These are phyloP conservation scores for Dendroctonus ponderosae DNA, from an alignment of 1,140 invertebrate genomes.

Conservation along the genomic window DNA sequence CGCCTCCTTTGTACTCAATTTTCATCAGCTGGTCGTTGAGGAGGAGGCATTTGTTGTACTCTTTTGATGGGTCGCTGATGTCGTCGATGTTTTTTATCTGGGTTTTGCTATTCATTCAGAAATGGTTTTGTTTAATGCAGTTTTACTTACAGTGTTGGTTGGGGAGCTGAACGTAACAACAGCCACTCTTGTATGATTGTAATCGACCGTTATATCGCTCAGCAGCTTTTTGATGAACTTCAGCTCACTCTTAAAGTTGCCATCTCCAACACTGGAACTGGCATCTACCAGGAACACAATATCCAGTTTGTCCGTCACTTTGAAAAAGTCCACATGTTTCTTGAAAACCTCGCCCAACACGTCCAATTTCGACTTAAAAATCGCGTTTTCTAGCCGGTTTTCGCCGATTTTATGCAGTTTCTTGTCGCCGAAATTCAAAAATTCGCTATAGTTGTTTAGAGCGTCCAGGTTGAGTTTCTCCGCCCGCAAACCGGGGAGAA, in stretches of 20 bases:
- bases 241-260: conserved; percentile 68
- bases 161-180: conserved; percentile 68
- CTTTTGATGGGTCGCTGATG: conserved; percentile 52
- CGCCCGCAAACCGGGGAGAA: neutral
- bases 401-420: conserved; percentile 37
- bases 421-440: conserved; percentile 48
- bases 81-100: conserved; percentile 63
- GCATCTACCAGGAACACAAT: conserved; percentile 70
- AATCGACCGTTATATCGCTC: conserved; percentile 68
- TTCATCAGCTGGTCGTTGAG: conserved; percentile 61
- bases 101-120: conserved; percentile 1
- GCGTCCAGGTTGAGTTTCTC: conserved; percentile 32
- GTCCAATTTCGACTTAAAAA: conserved; percentile 61
- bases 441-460: conserved; percentile 44
- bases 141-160: conserved; percentile 53
- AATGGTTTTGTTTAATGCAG: neutral
- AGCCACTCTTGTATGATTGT: conserved; percentile 62
- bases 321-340: conserved; percentile 53
- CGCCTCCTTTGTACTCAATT: conserved; percentile 65
- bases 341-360: conserved; percentile 58
- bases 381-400: conserved; percentile 54
- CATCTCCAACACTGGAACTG: conserved; percentile 64
- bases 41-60: conserved; percentile 64
- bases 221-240: conserved; percentile 70
- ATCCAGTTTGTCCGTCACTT: conserved; percentile 55